Conservation (phyloP, 2,113 vertebrate genomes). For the Mormoops blainvillei region DNA sequence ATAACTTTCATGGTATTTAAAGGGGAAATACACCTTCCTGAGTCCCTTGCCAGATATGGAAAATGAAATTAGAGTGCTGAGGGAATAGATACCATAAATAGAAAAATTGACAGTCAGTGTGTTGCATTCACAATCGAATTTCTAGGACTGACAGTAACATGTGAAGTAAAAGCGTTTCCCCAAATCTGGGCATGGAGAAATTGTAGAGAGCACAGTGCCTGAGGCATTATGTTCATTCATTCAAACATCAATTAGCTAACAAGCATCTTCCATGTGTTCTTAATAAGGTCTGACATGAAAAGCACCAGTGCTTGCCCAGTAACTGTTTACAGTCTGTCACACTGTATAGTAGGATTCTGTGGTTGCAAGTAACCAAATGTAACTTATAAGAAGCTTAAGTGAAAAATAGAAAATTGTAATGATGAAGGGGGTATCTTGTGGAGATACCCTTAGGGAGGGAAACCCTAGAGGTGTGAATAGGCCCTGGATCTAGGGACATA, state of each 20-base stretch:
- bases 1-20: slow-evolving; percentile 76
- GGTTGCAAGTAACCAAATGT: not conserved
- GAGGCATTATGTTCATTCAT: not conserved
- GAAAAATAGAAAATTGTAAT: not conserved
- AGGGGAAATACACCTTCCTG: slow-evolving; percentile 67
- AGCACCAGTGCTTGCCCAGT: not conserved
- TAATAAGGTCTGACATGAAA: not conserved
- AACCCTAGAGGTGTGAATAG: not conserved
- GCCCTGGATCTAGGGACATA: not conserved
- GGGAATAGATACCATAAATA: slow-evolving; percentile 36
- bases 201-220: not conserved
- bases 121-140: slow-evolving; percentile 20
- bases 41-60: slow-evolving; percentile 55
- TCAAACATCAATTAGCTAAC: not conserved
- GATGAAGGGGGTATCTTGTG: not conserved
- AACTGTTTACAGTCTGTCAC: not conserved
- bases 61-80: slow-evolving; percentile 45
- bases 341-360: not conserved
- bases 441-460: not conserved
- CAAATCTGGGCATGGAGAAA: not conserved
- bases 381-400: not conserved
- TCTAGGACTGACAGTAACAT: not conserved
- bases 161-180: not conserved
- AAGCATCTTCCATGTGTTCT: not conserved
- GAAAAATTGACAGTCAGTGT: slow-evolving; percentile 1